Evolutionary conservation across 2,113 vertebrate genomes (phyloP), one percentile per base, ranked within the genome.

Genomic region (Silurus meridionalis): DNA sequence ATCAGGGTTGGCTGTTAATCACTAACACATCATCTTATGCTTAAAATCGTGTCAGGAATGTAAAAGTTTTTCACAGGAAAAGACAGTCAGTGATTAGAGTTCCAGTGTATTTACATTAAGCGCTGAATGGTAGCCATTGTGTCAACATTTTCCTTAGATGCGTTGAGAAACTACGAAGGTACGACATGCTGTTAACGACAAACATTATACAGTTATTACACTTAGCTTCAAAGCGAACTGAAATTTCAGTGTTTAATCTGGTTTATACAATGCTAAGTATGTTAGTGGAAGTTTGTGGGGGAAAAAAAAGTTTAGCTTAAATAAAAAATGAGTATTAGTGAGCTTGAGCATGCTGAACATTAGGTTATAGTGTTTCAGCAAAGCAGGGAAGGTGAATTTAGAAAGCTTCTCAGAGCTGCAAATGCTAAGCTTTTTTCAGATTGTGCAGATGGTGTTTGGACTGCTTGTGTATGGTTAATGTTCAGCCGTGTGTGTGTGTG

Each of bases 401-500:
- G 10, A 19, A 77, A 77, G 55, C 23, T 15, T 8, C 19, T 74
- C 9, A 9, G 21, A 74, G 71, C 46, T 50, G 6, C 74, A 55
- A 57, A 78, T 25, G 23, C 23, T 28, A 11, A 15, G 2, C 23
- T 55, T 52, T 15, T 6, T 25, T 78, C 23, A 57, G 74, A 55
- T 25, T 50, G 60, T 52, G 82, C n/a, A 21, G 61, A 17, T 66
- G 66, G 60, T 80, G 74, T 46, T 52, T 58, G 61, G 55, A 67
- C 17, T 21, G n/a, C 50, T 69, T 83, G 64, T 72, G 82, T 72
- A n/a, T 82, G 37, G 84, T 57, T 80, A 63, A 84, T 48, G 66
- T 58, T 64, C 10, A 37, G 52, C 13, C 9, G 72, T 3, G 48
- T n/a, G 48, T 75, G 72, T 75, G 19, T 75, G 19, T 74, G 69